Conservation (phyloP, 2,113 vertebrate species). For the Tor tambroides region DNA sequence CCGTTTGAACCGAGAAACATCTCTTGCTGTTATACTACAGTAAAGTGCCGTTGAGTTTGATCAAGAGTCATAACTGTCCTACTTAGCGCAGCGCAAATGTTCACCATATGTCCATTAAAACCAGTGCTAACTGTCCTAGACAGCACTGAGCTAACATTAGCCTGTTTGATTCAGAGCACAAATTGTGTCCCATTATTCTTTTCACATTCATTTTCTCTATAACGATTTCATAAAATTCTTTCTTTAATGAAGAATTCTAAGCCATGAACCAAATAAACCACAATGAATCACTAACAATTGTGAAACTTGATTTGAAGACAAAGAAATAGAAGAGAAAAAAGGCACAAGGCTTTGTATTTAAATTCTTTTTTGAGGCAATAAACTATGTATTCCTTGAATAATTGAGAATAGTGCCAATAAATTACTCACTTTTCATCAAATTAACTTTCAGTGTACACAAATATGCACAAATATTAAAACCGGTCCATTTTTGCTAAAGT, state of each 20-base stretch:
- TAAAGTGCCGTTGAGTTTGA: background rate
- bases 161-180: slow-evolving; percentile 15
- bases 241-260: background rate
- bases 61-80: slow-evolving; percentile 37
- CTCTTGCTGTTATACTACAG: background rate
- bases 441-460: background rate
- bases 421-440: background rate
- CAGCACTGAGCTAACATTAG: slow-evolving; percentile 18
- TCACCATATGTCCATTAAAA: slow-evolving; percentile 37
- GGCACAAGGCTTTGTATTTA: background rate
- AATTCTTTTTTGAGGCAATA: background rate
- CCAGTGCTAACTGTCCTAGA: background rate
- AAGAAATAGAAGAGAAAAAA: background rate
- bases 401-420: background rate
- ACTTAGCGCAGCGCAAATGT: slow-evolving; percentile 17
- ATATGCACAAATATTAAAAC: background rate
- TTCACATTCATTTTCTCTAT: background rate
- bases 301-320: background rate
- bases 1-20: background rate
- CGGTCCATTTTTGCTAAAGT: background rate
- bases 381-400: background rate
- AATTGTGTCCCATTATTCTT: background rate
- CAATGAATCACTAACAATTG: background rate
- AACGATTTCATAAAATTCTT: background rate
- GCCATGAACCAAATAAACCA: background rate